A percentile compares a stretch with the other conserved stretches of the same genome.
These are phyloP conservation scores for Drosophila willistoni DNA, from an alignment of 1,140 invertebrate genomes.

Conservation along the genomic window DNA sequence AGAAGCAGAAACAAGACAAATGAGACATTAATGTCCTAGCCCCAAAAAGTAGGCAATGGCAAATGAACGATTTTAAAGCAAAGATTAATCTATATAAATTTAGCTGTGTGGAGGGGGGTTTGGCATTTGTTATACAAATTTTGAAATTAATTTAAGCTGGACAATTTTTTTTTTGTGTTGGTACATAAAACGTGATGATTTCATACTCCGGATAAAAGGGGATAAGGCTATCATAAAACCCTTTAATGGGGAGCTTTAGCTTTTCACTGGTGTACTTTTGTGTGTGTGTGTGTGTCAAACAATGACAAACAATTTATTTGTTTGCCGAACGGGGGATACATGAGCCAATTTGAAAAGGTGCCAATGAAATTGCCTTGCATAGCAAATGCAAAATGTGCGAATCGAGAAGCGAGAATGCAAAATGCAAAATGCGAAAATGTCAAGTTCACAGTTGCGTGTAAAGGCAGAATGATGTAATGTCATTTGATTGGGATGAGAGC, in stretches of 20 bases:
- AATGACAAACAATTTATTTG: slow-evolving; percentile 24
- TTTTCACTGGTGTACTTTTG: background rate
- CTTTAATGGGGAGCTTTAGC: background rate
- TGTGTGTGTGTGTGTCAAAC: slow-evolving; percentile 5
- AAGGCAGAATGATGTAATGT: slow-evolving; percentile 47
- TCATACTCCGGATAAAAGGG: slow-evolving; percentile 36
- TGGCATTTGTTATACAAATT: slow-evolving; percentile 34
- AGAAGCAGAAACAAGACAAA: slow-evolving; percentile 30
- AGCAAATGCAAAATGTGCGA: slow-evolving; percentile 39
- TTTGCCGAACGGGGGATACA: slow-evolving; percentile 11
- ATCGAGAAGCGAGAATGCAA: slow-evolving; percentile 29
- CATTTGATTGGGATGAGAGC: slow-evolving; percentile 16
- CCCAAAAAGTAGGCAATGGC: slow-evolving; percentile 41
- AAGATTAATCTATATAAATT: background rate
- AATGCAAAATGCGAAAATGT: slow-evolving; percentile 56
- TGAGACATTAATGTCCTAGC: slow-evolving; percentile 41
- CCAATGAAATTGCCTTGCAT: slow-evolving; percentile 46
- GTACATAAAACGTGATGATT: slow-evolving; percentile 45
- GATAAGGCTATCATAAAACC: slow-evolving; percentile 18
- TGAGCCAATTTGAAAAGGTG: slow-evolving; percentile 8
- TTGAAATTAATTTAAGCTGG: slow-evolving; percentile 43
- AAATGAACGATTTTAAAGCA: slow-evolving; percentile 54
- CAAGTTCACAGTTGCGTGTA: slow-evolving; percentile 67
- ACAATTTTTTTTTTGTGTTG: slow-evolving; percentile 20
- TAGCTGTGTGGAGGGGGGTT: background rate